phyloP scores from a whole-genome alignment of 2,797 vertebrate genomes.

The Gymnocypris eckloni region DNA sequence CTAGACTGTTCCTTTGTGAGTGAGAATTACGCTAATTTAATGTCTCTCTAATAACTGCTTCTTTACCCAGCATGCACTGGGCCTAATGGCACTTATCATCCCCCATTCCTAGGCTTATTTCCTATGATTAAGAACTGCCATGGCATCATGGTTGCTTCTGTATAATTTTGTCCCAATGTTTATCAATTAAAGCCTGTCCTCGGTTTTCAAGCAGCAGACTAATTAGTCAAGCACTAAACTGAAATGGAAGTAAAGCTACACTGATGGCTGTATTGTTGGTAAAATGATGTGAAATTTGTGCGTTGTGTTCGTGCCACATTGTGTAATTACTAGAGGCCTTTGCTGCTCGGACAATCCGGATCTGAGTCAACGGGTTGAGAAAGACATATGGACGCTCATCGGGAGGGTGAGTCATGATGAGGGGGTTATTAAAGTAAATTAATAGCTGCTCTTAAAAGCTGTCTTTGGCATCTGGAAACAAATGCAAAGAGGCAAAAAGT shows the following conservation, averaged over 20 bases:
- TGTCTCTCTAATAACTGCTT: slow-evolving; percentile 61
- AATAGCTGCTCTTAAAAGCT: slow-evolving; percentile 3
- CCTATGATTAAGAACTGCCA: slow-evolving; percentile 62
- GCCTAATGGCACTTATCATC: slow-evolving; percentile 57
- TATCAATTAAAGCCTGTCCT: slow-evolving; percentile 61
- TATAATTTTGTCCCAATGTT: slow-evolving; percentile 55
- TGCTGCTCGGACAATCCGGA: slow-evolving; percentile 15
- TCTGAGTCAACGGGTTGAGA: slow-evolving; percentile 31
- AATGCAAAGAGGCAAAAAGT: background rate
- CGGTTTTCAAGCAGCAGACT: slow-evolving; percentile 49
- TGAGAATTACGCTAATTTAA: slow-evolving; percentile 63
- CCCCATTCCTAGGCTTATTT: slow-evolving; percentile 57
- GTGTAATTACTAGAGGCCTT: slow-evolving; percentile 41
- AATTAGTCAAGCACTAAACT: slow-evolving; percentile 49
- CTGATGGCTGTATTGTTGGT: slow-evolving; percentile 47
- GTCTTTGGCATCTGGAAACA: slow-evolving; percentile 15
- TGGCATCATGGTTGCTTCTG: slow-evolving; percentile 53
- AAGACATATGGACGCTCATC: slow-evolving; percentile 13
- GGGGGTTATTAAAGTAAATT: slow-evolving; percentile 4
- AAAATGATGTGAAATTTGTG: slow-evolving; percentile 41
- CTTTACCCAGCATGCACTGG: slow-evolving; percentile 57
- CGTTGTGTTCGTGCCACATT: slow-evolving; percentile 44
- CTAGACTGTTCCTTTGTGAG: slow-evolving; percentile 30
- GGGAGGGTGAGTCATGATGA: slow-evolving; percentile 15
- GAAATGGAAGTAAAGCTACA: slow-evolving; percentile 45